These are phyloP conservation scores for Stenodema calcarata DNA, from an alignment of 2,888 invertebrate genomes.

Conservation along the genomic window DNA sequence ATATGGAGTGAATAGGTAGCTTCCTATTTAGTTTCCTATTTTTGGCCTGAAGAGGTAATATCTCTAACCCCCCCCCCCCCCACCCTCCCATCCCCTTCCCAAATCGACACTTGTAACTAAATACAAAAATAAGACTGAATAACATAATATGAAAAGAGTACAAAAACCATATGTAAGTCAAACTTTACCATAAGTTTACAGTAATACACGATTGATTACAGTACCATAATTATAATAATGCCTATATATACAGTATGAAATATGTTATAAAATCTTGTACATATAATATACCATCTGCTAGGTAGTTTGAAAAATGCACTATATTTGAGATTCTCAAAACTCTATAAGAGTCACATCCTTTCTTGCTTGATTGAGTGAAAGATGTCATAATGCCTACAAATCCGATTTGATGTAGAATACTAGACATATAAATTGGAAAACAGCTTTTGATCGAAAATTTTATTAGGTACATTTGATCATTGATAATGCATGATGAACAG, in stretches of 20 bases:
- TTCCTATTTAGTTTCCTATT: no score
- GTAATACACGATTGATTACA: conserved; percentile 1
- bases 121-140: neutral
- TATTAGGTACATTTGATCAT: neutral
- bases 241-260: conserved; percentile 24
- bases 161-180: neutral
- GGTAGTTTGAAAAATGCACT: conserved; percentile 10
- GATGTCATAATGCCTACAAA: neutral
- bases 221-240: conserved; percentile 8
- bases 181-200: neutral
- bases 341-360: neutral
- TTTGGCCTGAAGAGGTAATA: neutral
- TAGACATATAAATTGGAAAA: neutral
- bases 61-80: no score
- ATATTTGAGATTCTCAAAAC: conserved; percentile 12
- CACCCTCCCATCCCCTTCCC: neutral
- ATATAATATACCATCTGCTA: neutral
- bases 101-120: conserved; percentile 6
- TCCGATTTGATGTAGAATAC: neutral
- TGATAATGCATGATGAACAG: neutral
- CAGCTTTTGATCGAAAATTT: neutral
- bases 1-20: no score
- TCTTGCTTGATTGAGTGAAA: neutral
- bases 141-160: neutral
- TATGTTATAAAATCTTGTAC: conserved; percentile 21